Conservation (phyloP, 2,113 vertebrate species). For the Chascanopsetta lugubris region DNA sequence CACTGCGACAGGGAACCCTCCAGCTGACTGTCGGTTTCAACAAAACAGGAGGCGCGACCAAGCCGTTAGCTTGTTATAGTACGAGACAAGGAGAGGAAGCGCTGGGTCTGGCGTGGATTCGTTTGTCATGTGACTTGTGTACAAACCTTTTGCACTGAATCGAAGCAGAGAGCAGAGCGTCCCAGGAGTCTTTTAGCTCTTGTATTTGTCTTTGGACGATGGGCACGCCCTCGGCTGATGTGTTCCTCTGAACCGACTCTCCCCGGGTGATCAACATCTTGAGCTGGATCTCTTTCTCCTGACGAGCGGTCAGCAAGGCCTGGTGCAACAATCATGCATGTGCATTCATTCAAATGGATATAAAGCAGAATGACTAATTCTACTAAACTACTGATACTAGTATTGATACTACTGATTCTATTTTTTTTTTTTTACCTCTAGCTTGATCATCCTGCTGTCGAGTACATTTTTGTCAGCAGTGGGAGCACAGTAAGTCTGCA, state of each 20-base stretch:
- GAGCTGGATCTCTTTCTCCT: constrained; percentile 97
- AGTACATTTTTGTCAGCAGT: constrained; percentile 92
- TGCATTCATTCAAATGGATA: no score
- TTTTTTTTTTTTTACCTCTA: constrained; percentile 89
- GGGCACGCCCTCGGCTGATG: constrained; percentile 87
- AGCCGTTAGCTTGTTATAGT: no score
- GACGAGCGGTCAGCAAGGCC: constrained; percentile 88
- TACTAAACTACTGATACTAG: no score
- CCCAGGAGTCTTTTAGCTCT: constrained; percentile 91
- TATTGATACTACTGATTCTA: no score
- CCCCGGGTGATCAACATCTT: constrained; percentile 93
- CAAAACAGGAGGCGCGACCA: constrained; percentile 27
- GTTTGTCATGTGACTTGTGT: background rate
- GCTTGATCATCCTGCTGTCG: constrained; percentile 92
- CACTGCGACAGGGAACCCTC: constrained; percentile 95
- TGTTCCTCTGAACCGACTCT: constrained; percentile 93
- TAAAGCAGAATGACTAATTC: no score
- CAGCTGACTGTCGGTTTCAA: constrained; percentile 85
- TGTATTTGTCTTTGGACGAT: constrained; percentile 87
- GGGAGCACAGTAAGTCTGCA: constrained; percentile 89
- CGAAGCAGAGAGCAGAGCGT: constrained; percentile 86
- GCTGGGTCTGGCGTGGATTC: no score
- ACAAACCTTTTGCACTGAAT: constrained; percentile 95
- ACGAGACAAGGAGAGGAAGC: no score
- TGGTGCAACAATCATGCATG: constrained; percentile 57